Percentiles rank a stretch among this genome's conserved stretches.
These are phyloP conservation scores for Drosophila leontia DNA, from an alignment of 1,140 invertebrate species.

Conservation along the genomic window DNA sequence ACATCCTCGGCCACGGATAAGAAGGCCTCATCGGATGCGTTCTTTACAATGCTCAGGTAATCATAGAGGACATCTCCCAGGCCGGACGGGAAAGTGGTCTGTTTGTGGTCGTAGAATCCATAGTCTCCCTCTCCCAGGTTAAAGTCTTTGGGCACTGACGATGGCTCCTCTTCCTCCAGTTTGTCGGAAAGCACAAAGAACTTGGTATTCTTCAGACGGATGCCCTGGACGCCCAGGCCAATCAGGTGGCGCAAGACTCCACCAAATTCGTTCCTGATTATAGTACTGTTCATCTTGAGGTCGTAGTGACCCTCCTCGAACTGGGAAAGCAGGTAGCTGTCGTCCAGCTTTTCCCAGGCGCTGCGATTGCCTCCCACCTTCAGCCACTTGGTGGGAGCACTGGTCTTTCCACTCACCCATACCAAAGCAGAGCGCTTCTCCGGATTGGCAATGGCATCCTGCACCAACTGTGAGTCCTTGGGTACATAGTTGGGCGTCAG, in stretches of 20 bases:
- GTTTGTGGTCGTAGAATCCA: slow-evolving; percentile 87
- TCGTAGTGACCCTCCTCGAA: slow-evolving; percentile 87
- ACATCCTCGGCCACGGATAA: slow-evolving; percentile 77
- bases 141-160: slow-evolving; percentile 40
- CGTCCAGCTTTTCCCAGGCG: slow-evolving; percentile 87
- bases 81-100: slow-evolving; percentile 87
- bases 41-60: slow-evolving; percentile 86
- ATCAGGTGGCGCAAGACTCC: slow-evolving; percentile 89
- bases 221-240: slow-evolving; percentile 89
- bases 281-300: slow-evolving; percentile 88
- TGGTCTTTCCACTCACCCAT: slow-evolving; percentile 48
- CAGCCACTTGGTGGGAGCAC: slow-evolving; percentile 91
- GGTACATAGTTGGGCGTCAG: slow-evolving; percentile 86
- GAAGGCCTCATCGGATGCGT: slow-evolving; percentile 86
- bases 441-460: slow-evolving; percentile 67
- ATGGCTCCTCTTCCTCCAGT: slow-evolving; percentile 84
- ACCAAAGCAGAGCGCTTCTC: slow-evolving; percentile 78
- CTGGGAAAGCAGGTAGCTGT: slow-evolving; percentile 88
- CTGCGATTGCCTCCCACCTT: slow-evolving; percentile 85
- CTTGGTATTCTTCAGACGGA: slow-evolving; percentile 89
- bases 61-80: slow-evolving; percentile 87
- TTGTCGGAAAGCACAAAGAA: slow-evolving; percentile 88
- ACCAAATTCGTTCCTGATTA: slow-evolving; percentile 87
- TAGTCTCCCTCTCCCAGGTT: slow-evolving; percentile 85
- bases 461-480: slow-evolving; percentile 81